Evolutionary conservation across 2,888 invertebrate species (phyloP), one percentile per base, ranked within the genome.

Genomic region (Metopia argyrocephala): DNA sequence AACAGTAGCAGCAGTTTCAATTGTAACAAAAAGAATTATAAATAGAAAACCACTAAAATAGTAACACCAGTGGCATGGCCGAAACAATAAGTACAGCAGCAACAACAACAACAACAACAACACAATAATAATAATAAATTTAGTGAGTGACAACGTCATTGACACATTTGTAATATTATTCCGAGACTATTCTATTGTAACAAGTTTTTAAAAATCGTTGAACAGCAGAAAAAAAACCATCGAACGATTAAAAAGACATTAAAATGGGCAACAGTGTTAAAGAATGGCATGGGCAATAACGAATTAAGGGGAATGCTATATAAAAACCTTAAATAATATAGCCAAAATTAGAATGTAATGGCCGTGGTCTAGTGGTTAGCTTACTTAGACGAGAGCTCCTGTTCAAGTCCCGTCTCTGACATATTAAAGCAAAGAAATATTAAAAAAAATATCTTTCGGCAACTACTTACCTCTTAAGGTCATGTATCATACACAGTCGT

Each of bases 121-220:
- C 12, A 54, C 2, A 23, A 25, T 7, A 23, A 25, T 25, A 54
- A 54, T 52, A 38, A 15, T 15, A 38, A 81, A 74, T 81, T 78
- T 65, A 56, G 69, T 56, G 70, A 78, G 74, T 81, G 78, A 78
- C 78, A 81, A 71, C 76, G 76, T 74, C 78, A 78, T 75, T 78
- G 78, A 73, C 80, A 76, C 76, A 52, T 73, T 69, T 59, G 28
- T 1, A 61, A 54, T 54, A 71, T 61, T 71, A 46, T 66, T 59
- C 28, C 15, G 3, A 38, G 52, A 18, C 6, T 21, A 54, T 61
- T 25, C 6, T 21, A 54, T 61, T 66, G 52, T 54, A 66, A 54
- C 65, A 78, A 54, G 65, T 78, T 78, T 78, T 78, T 18, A 38
- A 70, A 61, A 28, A 2, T 15, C 12, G 38, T 38, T 12, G 31